A percentile compares a stretch with the other conserved stretches of the same genome.
Evolutionary conservation across 2,888 invertebrate genomes (phyloP).

Genomic region (Eueremaeus valkanovi): DNA sequence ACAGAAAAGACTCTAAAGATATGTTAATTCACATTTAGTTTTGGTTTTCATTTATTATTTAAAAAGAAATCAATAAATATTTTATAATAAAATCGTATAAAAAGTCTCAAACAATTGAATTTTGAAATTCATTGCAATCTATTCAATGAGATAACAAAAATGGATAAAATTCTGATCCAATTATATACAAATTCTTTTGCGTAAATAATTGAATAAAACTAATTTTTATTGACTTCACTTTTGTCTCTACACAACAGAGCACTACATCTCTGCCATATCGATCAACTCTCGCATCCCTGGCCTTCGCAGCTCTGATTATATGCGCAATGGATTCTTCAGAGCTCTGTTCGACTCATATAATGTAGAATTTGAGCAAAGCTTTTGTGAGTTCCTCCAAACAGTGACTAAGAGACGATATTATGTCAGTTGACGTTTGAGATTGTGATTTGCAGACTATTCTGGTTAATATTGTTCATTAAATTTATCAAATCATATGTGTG

Average conservation of each 20-base stretch:
- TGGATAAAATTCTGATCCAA: not conserved
- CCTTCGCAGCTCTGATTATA: slow-evolving; percentile 14
- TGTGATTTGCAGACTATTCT: too few species aligned
- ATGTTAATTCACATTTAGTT: too few species aligned
- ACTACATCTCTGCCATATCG: not conserved
- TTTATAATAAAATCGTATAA: too few species aligned
- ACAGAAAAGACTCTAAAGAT: too few species aligned
- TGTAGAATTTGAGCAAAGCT: not conserved
- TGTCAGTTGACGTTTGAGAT: not conserved
- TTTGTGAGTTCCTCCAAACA: not conserved
- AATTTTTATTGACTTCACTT: not conserved
- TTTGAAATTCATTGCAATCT: too few species aligned
- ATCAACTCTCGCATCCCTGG: not conserved
- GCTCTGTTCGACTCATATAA: not conserved
- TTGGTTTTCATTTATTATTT: too few species aligned
- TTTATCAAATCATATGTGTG: too few species aligned
- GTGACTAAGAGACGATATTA: not conserved
- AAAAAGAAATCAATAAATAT: too few species aligned
- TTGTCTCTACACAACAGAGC: not conserved
- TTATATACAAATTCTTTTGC: too few species aligned
- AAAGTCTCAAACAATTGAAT: too few species aligned
- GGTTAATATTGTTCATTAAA: too few species aligned
- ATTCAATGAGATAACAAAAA: not conserved
- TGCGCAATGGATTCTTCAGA: not conserved
- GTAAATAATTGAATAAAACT: not conserved